Conservation (phyloP, 2,888 invertebrate species). For the Entomobrya multifasciata region DNA sequence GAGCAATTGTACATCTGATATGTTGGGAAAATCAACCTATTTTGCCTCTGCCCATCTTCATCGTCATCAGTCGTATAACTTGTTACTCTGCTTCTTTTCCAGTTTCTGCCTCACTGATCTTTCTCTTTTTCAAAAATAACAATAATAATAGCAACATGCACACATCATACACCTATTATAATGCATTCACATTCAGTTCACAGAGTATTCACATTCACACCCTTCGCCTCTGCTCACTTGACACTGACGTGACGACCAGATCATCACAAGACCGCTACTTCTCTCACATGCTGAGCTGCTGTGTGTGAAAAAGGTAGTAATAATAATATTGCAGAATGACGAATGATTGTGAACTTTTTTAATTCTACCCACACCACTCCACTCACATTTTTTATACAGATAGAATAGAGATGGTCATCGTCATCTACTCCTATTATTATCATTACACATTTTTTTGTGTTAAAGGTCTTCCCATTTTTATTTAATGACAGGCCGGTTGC, state of each 20-base stretch:
- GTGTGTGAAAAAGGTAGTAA: slow-evolving; percentile 16
- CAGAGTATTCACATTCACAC: too few species aligned
- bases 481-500: too few species aligned
- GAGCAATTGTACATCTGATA: neutral
- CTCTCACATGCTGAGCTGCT: neutral
- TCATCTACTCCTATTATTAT: too few species aligned
- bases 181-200: too few species aligned
- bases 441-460: too few species aligned
- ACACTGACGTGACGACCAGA: too few species aligned
- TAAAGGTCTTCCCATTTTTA: too few species aligned
- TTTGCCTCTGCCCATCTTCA: slow-evolving; percentile 5
- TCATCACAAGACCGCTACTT: neutral
- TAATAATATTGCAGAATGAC: neutral
- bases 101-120: slow-evolving; percentile 38
- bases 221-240: slow-evolving; percentile 1
- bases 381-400: too few species aligned
- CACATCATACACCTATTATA: neutral
- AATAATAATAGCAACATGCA: neutral
- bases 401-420: too few species aligned
- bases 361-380: too few species aligned
- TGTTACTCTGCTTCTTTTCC: slow-evolving; percentile 40
- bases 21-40: slow-evolving; percentile 53
- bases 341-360: neutral
- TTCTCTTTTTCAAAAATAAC: slow-evolving; percentile 10
- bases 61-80: slow-evolving; percentile 6